phyloP scores from a whole-genome alignment of 2,888 invertebrate species.

The Luperina testacea region DNA sequence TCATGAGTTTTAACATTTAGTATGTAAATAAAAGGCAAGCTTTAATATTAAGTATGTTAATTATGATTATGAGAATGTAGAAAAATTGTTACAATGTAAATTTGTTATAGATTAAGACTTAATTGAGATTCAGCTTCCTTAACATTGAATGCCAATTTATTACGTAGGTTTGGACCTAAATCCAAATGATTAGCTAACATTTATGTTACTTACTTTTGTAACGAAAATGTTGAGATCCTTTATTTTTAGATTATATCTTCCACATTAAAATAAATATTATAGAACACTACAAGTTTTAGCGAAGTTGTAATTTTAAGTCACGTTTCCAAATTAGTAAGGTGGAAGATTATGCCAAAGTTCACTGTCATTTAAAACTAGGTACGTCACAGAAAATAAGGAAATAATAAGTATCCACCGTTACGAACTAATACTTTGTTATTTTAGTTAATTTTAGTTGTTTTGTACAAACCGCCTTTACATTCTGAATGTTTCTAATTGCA shows the following conservation, averaged over 20 bases:
- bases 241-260: conserved; percentile 64
- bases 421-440: conserved; percentile 55
- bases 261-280: conserved; percentile 54
- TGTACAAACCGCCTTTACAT: conserved; percentile 74
- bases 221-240: conserved; percentile 49
- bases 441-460: conserved; percentile 69
- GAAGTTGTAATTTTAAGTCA: conserved; percentile 64
- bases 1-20: conserved; percentile 65
- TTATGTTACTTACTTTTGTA: conserved; percentile 57
- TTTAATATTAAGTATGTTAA: conserved; percentile 86
- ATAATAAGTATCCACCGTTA: conserved; percentile 63
- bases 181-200: conserved; percentile 54
- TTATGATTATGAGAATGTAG: conserved; percentile 77
- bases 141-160: conserved; percentile 76
- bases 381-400: conserved; percentile 49
- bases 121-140: conserved; percentile 80
- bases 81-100: conserved; percentile 85
- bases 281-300: conserved; percentile 56
- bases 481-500: conserved; percentile 72
- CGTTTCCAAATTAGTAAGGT: conserved; percentile 59
- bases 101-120: conserved; percentile 83
- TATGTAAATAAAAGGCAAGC: conserved; percentile 82
- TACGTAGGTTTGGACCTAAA: conserved; percentile 60
- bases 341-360: conserved; percentile 69
- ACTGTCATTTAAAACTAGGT: conserved; percentile 61